A percentile compares a stretch with the other conserved stretches of the same genome.
These are phyloP conservation scores for Campoletis raptor DNA, from an alignment of 2,888 invertebrate species.

Conservation along the genomic window DNA sequence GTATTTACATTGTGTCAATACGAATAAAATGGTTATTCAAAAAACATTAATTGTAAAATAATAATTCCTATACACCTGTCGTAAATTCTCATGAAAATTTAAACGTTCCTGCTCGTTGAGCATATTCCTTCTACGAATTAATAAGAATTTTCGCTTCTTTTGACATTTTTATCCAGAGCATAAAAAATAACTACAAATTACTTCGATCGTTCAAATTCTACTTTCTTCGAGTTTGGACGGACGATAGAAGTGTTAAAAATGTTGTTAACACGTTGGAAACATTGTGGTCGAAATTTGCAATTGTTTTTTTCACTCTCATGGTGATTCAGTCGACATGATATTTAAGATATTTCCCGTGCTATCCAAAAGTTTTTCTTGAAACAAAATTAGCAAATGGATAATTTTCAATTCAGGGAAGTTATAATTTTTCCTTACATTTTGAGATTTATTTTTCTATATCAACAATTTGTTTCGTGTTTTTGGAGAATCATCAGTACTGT, in stretches of 20 bases:
- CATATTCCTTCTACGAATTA: neutral
- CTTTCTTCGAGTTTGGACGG: neutral
- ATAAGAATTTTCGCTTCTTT: neutral
- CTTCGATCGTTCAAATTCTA: neutral
- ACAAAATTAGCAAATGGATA: neutral
- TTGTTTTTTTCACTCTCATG: neutral
- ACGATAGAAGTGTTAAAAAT: neutral
- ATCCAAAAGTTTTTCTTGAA: neutral
- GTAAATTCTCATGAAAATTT: neutral
- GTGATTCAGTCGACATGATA: neutral
- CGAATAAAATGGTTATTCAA: conserved; percentile 69
- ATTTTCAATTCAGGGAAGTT: too few species aligned
- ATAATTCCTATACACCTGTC: conserved; percentile 64
- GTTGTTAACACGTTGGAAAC: neutral
- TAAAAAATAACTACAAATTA: neutral
- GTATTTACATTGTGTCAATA: conserved; percentile 78
- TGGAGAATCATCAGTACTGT: neutral
- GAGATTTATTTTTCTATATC: too few species aligned
- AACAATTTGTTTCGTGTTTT: too few species aligned
- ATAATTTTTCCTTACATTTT: too few species aligned
- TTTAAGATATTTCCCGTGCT: neutral
- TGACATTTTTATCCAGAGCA: neutral
- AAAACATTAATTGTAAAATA: too few species aligned
- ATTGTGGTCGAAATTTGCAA: neutral
- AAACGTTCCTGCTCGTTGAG: neutral